A percentile compares a stretch with the other conserved stretches of the same genome.
Evolutionary conservation across 2,797 vertebrate genomes (phyloP).

Genomic region (Danio jaintianensis): DNA sequence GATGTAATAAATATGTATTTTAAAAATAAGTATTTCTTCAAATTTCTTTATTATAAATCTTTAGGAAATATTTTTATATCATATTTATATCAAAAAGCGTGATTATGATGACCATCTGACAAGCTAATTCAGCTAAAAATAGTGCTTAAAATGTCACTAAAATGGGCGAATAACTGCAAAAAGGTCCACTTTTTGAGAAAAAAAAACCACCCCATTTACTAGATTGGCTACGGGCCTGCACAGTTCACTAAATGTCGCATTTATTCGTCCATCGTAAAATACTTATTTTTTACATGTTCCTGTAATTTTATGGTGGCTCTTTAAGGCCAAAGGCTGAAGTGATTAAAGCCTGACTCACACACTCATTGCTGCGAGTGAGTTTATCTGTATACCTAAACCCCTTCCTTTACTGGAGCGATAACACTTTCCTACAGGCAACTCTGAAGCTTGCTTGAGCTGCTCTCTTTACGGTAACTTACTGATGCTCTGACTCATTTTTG

Average conservation of each 20-base stretch:
- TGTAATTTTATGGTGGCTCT: not conserved
- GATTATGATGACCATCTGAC: too few species aligned
- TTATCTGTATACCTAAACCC: conserved; percentile 2
- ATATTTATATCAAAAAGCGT: too few species aligned
- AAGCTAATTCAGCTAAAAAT: too few species aligned
- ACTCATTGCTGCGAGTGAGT: not conserved
- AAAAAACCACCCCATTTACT: too few species aligned
- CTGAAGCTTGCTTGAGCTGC: not conserved
- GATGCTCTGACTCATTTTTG: not conserved
- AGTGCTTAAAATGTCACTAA: too few species aligned
- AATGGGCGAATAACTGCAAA: too few species aligned
- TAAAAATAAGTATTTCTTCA: too few species aligned
- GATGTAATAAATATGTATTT: too few species aligned
- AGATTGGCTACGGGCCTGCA: too few species aligned
- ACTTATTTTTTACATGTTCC: not conserved
- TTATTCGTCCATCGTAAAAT: not conserved
- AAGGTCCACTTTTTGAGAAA: too few species aligned
- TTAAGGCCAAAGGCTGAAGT: not conserved
- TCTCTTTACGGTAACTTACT: conserved; percentile 9
- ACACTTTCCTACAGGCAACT: conserved; percentile 1
- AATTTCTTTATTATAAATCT: too few species aligned
- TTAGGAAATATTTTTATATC: too few species aligned
- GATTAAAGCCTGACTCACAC: not conserved
- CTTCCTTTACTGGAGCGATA: not conserved
- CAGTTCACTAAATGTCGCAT: not conserved